Evolutionary conservation across 2,797 vertebrate species (phyloP).

Genomic region (Anguilla anguilla): DNA sequence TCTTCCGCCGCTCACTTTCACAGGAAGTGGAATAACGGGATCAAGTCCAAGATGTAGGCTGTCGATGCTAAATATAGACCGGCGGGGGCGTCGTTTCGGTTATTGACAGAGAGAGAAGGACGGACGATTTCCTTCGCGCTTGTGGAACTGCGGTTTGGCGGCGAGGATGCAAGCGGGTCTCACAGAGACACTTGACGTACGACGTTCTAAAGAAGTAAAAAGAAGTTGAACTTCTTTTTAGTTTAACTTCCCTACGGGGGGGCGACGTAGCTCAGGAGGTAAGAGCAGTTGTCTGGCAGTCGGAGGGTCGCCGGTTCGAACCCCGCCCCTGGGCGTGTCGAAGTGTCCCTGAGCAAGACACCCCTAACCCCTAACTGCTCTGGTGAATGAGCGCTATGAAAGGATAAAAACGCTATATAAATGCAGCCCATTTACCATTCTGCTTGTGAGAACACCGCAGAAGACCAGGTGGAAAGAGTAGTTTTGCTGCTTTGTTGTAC

Average conservation of each 20-base stretch:
- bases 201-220: conserved; percentile 4
- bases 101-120: conserved; percentile 41
- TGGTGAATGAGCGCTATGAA: too few species aligned
- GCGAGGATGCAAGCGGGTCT: conserved; percentile 16
- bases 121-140: conserved; percentile 41
- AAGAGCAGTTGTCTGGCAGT: too few species aligned
- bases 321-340: too few species aligned
- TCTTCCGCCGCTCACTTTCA: conserved; percentile 39
- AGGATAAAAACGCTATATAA: too few species aligned
- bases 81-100: conserved; percentile 36
- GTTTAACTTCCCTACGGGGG: too few species aligned
- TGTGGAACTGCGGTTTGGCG: conserved; percentile 37
- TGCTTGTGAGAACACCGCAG: conserved; percentile 15
- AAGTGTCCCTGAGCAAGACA: too few species aligned
- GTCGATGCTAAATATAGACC: conserved; percentile 49
- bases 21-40: conserved; percentile 49
- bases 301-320: too few species aligned
- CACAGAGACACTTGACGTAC: not conserved
- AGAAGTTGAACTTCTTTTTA: too few species aligned
- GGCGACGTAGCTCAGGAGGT: too few species aligned
- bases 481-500: not conserved
- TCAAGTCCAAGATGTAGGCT: conserved; percentile 55
- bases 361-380: too few species aligned
- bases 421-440: too few species aligned
- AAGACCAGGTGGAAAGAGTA: not conserved